Evolutionary conservation across 2,113 vertebrate species (phyloP), one percentile per base, ranked within the genome.

Genomic region (Pteronura brasiliensis): DNA sequence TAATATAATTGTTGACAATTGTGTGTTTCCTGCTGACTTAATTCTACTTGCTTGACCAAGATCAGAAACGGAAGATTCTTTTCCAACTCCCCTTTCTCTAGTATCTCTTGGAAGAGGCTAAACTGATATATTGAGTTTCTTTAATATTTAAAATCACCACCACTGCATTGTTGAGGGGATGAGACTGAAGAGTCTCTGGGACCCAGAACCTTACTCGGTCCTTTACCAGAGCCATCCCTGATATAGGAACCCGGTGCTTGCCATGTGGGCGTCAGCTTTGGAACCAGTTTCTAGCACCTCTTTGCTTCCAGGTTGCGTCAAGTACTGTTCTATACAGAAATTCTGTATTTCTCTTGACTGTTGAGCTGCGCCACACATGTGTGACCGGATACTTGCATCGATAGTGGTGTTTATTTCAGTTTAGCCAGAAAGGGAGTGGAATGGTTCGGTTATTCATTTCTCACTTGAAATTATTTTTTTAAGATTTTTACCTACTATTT

Each of bases 21-120:
- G 92, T 65, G 44, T 72, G 82, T 79, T 88, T 95, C 65, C 69
- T 67, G 29, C 25, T 93, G 72, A 93, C 34, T 97, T 96, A n/a
- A 90, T 69, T 84, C 87, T 63, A 88, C n/a, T 92, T 97, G 34
- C 44, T 55, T 87, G 25, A 94, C 52, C 44, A 23, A 92, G 61
- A 25, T 89, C 4, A 84, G 79, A 90, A 67, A 71, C 39, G 1
- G 13, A 47, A 88, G 88, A 69, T 82, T 77, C 25, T 87, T 92
- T 86, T 20, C 72, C 42, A 44, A 6, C 36, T 91, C 91, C n/a
- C n/a, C 20, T 89, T 95, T 57, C 49, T 31, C 12, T 93, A 44
- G 44, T 8, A 61, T 92, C 88, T 94, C 0, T 79, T 61, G 29
- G 49, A n/a, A 77, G 49, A 67, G 44, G 44, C 72, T 59, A 92